Evolutionary conservation across 2,888 invertebrate genomes (phyloP), one percentile per base, ranked within the genome.

Genomic region (Nephrotoma flavescens): DNA sequence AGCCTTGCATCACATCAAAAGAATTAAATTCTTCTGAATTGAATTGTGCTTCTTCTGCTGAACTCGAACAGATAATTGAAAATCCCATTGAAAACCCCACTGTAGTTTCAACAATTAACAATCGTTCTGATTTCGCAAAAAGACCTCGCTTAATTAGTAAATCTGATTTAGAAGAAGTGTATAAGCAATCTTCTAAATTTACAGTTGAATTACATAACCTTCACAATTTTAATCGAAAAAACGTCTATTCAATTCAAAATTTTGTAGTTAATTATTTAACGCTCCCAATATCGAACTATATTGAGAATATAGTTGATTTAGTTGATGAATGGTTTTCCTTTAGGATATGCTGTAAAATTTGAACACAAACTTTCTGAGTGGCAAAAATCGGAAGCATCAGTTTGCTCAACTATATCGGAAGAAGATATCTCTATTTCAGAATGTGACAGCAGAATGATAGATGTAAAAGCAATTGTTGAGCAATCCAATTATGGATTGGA

Each of bases 191-290:
- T 86, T 52, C 86, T 4, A 41, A 52, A 12, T 52, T 86, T 52
- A 45, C 52, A 5, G 41, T 86, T 41, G 12, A 52, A 41, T 9
- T 86, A 31, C 86, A 86, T 41, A 86, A 12, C 41, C 15, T 86
- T 52, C n/a, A 19, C 41, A 86, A 86, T 31, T 86, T 86, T 47
- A 86, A 86, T 12, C 31, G 86, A 86, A 86, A 86, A 86, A 86
- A 86, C n/a, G 52, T 86, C 11, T 45, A 47, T 41, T 41, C 45
- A 52, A n/a, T n/a, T n/a, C n/a, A n/a, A n/a, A n/a, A n/a, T n/a
- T n/a, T n/a, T n/a, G n/a, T n/a, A n/a, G n/a, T n/a, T n/a, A n/a
- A n/a, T n/a, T n/a, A n/a, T n/a, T n/a, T n/a, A n/a, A n/a, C n/a
- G n/a, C n/a, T n/a, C n/a, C n/a, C n/a, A n/a, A n/a, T n/a, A n/a